These are phyloP conservation scores for Otus scops DNA, from an alignment of 2,797 vertebrate genomes.

Conservation along the genomic window DNA sequence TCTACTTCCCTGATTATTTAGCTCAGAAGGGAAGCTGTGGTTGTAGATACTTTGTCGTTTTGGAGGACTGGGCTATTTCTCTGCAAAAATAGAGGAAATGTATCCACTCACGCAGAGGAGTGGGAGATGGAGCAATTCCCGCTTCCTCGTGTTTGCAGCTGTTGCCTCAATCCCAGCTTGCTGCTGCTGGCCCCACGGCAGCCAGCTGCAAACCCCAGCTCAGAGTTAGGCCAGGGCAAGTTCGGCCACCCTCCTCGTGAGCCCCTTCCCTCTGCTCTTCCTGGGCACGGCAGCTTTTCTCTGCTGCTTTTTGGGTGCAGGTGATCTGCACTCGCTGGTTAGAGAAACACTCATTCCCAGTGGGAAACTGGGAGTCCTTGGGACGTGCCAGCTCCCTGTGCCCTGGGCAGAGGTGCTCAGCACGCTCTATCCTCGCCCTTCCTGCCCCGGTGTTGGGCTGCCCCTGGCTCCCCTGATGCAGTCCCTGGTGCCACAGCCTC, in stretches of 20 bases:
- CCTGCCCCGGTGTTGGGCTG: fast-evolving
- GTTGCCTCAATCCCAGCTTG: neutral
- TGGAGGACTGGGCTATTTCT: neutral
- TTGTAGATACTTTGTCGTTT: neutral
- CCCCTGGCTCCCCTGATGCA: fast-evolving
- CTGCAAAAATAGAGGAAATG: neutral
- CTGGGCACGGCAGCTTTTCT: fast-evolving
- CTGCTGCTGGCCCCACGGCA: neutral
- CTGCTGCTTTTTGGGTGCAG: fast-evolving
- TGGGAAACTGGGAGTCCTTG: neutral
- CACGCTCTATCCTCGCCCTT: fast-evolving
- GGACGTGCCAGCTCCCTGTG: fast-evolving
- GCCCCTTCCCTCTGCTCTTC: neutral
- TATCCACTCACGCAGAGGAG: neutral
- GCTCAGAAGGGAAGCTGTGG: neutral
- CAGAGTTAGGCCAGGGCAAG: neutral
- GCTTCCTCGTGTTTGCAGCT: neutral
- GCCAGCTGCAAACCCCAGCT: neutral
- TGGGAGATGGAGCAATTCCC: neutral
- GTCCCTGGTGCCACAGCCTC: fast-evolving
- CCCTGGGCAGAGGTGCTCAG: neutral
- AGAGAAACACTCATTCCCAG: neutral
- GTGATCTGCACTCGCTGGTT: neutral
- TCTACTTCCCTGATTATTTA: neutral
- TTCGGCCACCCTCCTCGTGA: fast-evolving